Conservation (phyloP, 2,888 invertebrate genomes). For the Drosophila anomalata region DNA sequence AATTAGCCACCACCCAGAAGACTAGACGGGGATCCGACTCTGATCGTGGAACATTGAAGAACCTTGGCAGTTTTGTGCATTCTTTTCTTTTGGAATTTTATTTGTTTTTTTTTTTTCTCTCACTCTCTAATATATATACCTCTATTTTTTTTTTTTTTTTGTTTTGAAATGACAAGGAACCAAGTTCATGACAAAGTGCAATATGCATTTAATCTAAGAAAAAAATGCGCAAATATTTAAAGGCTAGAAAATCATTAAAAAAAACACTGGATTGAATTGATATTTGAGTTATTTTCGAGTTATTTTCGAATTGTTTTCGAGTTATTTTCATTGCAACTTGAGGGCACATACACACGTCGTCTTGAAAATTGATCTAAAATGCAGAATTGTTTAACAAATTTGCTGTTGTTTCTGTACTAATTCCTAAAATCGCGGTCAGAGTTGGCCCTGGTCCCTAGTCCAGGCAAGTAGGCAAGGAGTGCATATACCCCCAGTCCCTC, state of each 20-base stretch:
- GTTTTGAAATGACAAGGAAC: slow-evolving; percentile 53
- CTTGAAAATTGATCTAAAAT: not conserved
- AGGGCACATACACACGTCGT: not conserved
- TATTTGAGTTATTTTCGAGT: not conserved
- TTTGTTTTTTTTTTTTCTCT: slow-evolving; percentile 18
- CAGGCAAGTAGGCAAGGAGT: not conserved
- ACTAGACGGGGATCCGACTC: slow-evolving; percentile 7
- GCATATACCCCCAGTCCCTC: not conserved
- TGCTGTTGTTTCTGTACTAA: slow-evolving; percentile 10
- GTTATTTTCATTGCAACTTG: slow-evolving; percentile 7
- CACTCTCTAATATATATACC: slow-evolving; percentile 9
- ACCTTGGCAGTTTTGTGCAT: slow-evolving; percentile 1
- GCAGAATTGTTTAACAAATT: slow-evolving; percentile 38
- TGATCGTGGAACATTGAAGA: not conserved
- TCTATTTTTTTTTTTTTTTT: slow-evolving; percentile 19
- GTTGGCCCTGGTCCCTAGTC: not conserved
- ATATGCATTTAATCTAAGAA: slow-evolving; percentile 64
- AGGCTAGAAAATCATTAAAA: slow-evolving; percentile 3
- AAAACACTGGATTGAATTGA: not conserved
- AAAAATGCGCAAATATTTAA: slow-evolving; percentile 23
- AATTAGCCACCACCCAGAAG: not conserved
- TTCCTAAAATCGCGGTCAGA: not conserved
- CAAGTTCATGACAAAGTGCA: slow-evolving; percentile 69
- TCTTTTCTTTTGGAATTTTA: slow-evolving; percentile 1
- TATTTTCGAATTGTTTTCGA: not conserved